Percentiles rank a stretch among this genome's conserved stretches.
phyloP scores from a whole-genome alignment of 2,113 vertebrate species.

The Cyphomyrus discorhynchus region DNA sequence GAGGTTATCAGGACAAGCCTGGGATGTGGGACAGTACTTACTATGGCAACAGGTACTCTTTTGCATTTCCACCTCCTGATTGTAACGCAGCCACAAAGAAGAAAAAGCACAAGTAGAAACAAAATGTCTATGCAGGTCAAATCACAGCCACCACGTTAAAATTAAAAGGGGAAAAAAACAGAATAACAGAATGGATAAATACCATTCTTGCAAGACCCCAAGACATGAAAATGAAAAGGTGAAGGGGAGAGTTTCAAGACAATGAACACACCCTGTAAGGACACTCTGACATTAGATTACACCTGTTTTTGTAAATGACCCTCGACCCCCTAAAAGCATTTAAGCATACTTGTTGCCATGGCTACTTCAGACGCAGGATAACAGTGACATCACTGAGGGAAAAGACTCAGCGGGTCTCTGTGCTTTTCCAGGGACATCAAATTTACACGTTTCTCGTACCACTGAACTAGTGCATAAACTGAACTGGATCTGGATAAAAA shows the following conservation, averaged over 20 bases:
- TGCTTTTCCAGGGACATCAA: background rate
- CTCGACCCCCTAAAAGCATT: background rate
- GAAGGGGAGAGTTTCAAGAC: conserved; percentile 59
- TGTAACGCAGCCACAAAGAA: conserved; percentile 95
- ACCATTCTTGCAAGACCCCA: conserved; percentile 73
- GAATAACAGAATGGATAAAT: conserved; percentile 63
- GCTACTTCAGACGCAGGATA: background rate
- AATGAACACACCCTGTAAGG: conserved; percentile 49
- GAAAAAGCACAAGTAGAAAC: conserved; percentile 97
- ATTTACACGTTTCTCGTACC: background rate
- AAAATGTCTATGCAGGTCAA: conserved; percentile 88
- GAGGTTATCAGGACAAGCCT: conserved; percentile 50
- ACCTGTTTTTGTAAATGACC: conserved; percentile 43
- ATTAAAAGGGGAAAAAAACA: conserved; percentile 47
- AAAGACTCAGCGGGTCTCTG: background rate
- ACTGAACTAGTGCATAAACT: background rate
- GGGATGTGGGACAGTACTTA: conserved; percentile 84
- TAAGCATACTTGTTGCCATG: background rate
- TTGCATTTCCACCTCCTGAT: conserved; percentile 98
- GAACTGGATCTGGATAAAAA: background rate
- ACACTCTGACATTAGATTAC: conserved; percentile 67
- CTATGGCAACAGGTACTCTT: conserved; percentile 99
- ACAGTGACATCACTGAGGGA: background rate
- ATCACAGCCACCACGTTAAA: conserved; percentile 81
- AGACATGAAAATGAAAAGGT: conserved; percentile 65